Evolutionary conservation across 2,797 vertebrate species (phyloP), one percentile per base, ranked within the genome.

Genomic region (Telmatherina bonti): DNA sequence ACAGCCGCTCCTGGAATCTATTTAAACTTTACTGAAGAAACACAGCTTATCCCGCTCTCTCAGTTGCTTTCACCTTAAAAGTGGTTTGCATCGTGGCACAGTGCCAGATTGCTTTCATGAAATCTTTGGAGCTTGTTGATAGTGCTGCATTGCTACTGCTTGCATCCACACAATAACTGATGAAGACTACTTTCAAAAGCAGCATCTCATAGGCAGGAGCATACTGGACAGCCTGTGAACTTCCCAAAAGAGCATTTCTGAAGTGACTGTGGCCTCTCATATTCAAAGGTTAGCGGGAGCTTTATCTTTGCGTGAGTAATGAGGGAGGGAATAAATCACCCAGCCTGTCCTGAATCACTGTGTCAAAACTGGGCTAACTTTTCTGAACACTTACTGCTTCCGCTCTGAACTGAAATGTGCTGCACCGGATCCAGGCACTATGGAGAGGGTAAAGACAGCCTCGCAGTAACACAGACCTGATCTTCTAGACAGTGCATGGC

Each of bases 341-440:
- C 62, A n/a, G n/a, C 62, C 63, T 59, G 43, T 45, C 38, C 65
- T 64, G 55, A 63, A 26, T 67, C 57, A 20, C 57, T 52, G 27
- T 65, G n/a, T 59, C 30, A 22, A 67, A 74, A 65, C 55, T 18
- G 63, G 74, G n/a, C 38, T n/a, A 78, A 55, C 74, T 45, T 71
- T 74, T 51, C 31, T 51, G 47, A 67, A 63, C 70, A 64, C 76
- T 45, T 76, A 71, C 80, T 73, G 78, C 84, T 88, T 91, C 85
- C 81, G 73, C 56, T 65, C 64, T n/a, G 67, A 59, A 67, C 69
- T 72, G 64, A 83, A 67, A 80, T 71, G 36, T 66, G 78, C 76
- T 83, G 81, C 79, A 59, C 18, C 69, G 70, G 69, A 74, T 84
- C 59, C 69, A 22, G 49, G 64, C 65, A 22, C 30, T 22, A 49